A percentile compares a stretch with the other conserved stretches of the same genome.
These are phyloP conservation scores for Cygnus atratus DNA, from an alignment of 2,113 vertebrate genomes.

Conservation along the genomic window DNA sequence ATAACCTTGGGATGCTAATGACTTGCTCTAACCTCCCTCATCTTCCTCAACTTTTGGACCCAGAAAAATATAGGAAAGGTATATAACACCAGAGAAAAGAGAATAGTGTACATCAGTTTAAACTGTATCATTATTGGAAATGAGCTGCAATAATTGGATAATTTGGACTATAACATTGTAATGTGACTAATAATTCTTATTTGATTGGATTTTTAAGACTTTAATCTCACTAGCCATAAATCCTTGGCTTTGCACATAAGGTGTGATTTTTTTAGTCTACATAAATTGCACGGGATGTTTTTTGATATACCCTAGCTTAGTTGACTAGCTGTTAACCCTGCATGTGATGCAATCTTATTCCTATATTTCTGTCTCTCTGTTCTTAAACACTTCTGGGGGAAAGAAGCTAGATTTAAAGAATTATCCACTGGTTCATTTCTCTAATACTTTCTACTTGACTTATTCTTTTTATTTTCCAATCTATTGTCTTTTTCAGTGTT, in stretches of 20 bases:
- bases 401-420: background rate
- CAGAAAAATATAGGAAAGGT: background rate
- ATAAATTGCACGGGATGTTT: background rate
- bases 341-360: background rate
- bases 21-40: rapidly evolving
- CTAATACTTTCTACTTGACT: background rate
- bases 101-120: background rate
- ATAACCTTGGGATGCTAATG: background rate
- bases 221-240: background rate
- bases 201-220: background rate
- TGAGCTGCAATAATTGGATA: background rate
- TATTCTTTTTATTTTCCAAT: background rate
- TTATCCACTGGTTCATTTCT: background rate
- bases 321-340: background rate
- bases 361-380: background rate
- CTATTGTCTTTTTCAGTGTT: background rate
- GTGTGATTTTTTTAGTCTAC: background rate
- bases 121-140: background rate
- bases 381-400: background rate
- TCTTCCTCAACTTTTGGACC: background rate
- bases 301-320: background rate
- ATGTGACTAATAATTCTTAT: background rate
- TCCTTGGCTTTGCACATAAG: background rate
- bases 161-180: background rate
- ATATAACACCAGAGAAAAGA: background rate